phyloP scores from a whole-genome alignment of 2,797 vertebrate genomes.

The Xiphorhynchus erythropygius region DNA sequence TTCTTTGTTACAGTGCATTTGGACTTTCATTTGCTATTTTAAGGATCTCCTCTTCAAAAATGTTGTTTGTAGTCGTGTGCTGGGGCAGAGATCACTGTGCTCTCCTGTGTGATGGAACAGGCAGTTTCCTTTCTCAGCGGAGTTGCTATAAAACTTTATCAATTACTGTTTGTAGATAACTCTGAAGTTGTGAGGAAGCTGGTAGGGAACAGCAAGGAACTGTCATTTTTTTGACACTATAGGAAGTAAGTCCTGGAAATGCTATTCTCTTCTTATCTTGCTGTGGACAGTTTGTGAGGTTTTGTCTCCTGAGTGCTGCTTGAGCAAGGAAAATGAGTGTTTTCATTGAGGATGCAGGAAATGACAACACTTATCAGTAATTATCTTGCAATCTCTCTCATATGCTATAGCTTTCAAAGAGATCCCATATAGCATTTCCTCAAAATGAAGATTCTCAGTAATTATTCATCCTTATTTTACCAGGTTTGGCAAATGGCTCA shows the following conservation, averaged over 20 bases:
- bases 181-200: not conserved
- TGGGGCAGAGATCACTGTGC: not conserved
- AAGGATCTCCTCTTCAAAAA: not conserved
- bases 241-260: not conserved
- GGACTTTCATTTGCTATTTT: not conserved
- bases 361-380: not conserved
- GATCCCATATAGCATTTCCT: not conserved
- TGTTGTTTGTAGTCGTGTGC: not conserved
- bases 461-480: not conserved
- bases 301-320: not conserved
- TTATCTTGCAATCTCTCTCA: not conserved
- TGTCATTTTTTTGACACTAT: not conserved
- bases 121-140: not conserved
- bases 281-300: not conserved
- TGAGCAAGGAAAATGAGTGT: not conserved
- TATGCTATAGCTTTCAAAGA: not conserved
- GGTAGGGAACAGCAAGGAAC: not conserved
- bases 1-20: not conserved
- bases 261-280: not conserved
- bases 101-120: not conserved
- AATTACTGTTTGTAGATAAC: not conserved
- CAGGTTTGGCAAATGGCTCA: not conserved
- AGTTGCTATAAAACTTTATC: not conserved
- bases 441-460: not conserved
- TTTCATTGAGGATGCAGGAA: not conserved